Evolutionary conservation across 1,140 invertebrate species (phyloP), one percentile per base, ranked within the genome.

Genomic region (Nephila pilipes): DNA sequence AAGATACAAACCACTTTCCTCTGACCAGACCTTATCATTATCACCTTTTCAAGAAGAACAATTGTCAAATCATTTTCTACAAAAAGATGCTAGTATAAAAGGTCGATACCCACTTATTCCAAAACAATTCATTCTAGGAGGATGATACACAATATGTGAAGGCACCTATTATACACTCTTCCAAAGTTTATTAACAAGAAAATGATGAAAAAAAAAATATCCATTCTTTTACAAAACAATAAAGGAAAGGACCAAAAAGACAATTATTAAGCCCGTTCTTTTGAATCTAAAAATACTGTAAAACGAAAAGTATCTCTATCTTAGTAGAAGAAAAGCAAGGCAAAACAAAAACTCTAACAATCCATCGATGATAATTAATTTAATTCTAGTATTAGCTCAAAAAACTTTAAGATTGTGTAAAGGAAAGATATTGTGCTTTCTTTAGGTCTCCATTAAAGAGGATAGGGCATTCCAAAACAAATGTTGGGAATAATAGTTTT

Each of bases 21-120:
- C 8, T 25, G 6, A 65, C 22, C 14, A 25, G 25, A 65, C n/a
- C n/a, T n/a, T 25, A 65, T n/a, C 16, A 29, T 36, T 75, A 29
- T 36, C 32, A 75, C 29, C n/a, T 5, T 75, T 75, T 16, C 12
- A 18, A 29, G 29, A 36, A 75, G 6, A 75, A 75, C 69, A 36
- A 75, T 32, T 18, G 69, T 12, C 16, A 75, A 36, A 29, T 18
- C 0, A 16, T 29, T 75, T 32, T 75, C 29, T 75, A 32, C 69
- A 75, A 20, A 32, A 75, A 32, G 18, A 16, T 29, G 0, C 29
- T 10, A 12, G 25, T 32, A 75, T 25, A 36, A 75, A 75, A 75
- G 69, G 69, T 75, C 69, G 69, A 75, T 75, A 75, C 29, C 63
- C 69, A 75, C 36, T 75, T 75, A 75, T 75, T 75, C 29, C 16